These are phyloP conservation scores for Theocolax elegans DNA, from an alignment of 1,140 invertebrate genomes.

Conservation along the genomic window DNA sequence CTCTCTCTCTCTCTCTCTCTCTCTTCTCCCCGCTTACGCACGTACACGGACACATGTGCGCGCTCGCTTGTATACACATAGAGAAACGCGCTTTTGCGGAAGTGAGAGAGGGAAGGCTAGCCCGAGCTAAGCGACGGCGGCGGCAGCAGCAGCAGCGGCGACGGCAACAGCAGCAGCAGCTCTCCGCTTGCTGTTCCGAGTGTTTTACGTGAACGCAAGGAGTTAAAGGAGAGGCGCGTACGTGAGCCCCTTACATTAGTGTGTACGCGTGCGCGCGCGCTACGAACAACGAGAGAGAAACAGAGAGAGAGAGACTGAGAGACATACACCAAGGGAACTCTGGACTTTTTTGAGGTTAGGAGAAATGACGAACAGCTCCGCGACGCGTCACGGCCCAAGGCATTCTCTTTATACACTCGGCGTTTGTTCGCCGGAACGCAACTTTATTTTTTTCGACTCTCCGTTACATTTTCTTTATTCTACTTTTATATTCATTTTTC, in stretches of 20 bases:
- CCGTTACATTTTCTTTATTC: too few relatives aligned
- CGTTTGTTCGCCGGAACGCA: too few relatives aligned
- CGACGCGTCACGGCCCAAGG: slow-evolving; percentile 8
- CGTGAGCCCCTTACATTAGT: not conserved
- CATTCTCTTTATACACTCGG: too few relatives aligned
- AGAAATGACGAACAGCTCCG: slow-evolving; percentile 6
- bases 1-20: not conserved
- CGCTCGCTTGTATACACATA: not conserved
- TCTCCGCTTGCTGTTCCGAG: not conserved
- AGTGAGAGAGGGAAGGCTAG: slow-evolving; percentile 19
- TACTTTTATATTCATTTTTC: too few relatives aligned
- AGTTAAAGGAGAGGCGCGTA: slow-evolving; percentile 14
- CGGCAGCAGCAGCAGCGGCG: too few relatives aligned
- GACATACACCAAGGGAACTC: too few relatives aligned
- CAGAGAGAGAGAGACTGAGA: not conserved
- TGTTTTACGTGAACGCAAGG: slow-evolving; percentile 30
- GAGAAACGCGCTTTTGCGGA: slow-evolving; percentile 21
- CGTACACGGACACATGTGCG: not conserved
- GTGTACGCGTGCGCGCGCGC: not conserved
- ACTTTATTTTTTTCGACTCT: too few relatives aligned
- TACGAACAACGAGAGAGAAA: not conserved
- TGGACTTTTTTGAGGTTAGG: slow-evolving; percentile 24
- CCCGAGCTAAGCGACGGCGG: too few relatives aligned
- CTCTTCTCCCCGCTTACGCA: not conserved
- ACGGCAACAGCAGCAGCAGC: too few relatives aligned